Base-by-base conservation (phyloP, 2,113 vertebrate species). In the Verasper variegatus region DNA sequence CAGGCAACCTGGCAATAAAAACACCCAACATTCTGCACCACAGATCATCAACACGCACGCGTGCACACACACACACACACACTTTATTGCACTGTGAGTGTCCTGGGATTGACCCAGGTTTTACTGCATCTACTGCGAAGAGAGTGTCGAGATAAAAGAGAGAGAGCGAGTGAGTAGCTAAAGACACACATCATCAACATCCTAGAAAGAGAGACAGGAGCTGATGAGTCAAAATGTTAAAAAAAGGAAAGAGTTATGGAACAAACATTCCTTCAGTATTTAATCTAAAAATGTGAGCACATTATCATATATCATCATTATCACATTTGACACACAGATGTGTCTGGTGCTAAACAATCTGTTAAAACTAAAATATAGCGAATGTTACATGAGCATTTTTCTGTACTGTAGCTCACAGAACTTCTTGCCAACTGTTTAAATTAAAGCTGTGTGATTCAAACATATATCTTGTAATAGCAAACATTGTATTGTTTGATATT, bases 1-100 rank as follows among this genome's bases (percentile, higher is more conserved):
- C 64, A 58, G 69, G 81, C 77, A 83, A 70, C 68, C 56, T 57
- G 76, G 78, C 77, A 89, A 83, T 90, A 89, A 90, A 90, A 79
- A 31, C 35, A 5, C n/a, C 45, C 81, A 49, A 52, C 45, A 68
- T 69, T 69, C 52, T 74, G 64, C 68, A 74, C 40, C 49, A 77
- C 83, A 83, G 42, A 79, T 71, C 3, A 51, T 77, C 45, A 15
- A 61, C 60, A 45, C 37, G 58, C 18, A 71, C 42, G 60, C 65
- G 71, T 35, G 27, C 24, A 60, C 26, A 68, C 61, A 65, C 8
- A 2, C 23, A 68, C 37, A 58, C 21, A 68, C 9, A 35, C 51
- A 27, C n/a, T 83, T 83, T 70, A 82, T 71, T 66, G 52, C 58
- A 62, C 68, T 69, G 71, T 73, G 63, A 69, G 71, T 71, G 68